Conservation (phyloP, 1,140 invertebrate genomes). For the Drosophila trapezifrons region DNA sequence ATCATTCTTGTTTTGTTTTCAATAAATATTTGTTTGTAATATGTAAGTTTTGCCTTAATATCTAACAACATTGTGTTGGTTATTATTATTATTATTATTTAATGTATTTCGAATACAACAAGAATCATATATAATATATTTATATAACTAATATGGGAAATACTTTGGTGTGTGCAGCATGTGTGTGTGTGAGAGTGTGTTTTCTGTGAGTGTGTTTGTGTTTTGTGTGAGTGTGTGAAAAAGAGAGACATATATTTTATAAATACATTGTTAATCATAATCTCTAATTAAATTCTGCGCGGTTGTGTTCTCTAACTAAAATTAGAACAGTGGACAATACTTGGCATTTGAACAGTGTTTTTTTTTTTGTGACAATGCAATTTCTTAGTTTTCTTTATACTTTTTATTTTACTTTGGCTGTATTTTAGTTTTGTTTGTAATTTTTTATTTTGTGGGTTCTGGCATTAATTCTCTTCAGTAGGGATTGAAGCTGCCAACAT, state of each 20-base stretch:
- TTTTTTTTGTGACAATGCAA: conserved; percentile 21
- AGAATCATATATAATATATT: conserved; percentile 46
- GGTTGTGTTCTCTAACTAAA: conserved; percentile 12
- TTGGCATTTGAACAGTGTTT: conserved; percentile 49
- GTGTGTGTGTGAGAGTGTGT: conserved; percentile 15
- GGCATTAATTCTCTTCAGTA: conserved; percentile 23
- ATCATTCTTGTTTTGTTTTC: conserved; percentile 43
- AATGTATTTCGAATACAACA: conserved; percentile 57
- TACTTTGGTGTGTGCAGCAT: conserved; percentile 49
- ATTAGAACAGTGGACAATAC: conserved; percentile 50
- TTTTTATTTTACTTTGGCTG: conserved; percentile 46
- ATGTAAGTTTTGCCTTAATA: conserved; percentile 51
- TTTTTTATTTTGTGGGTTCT: neutral
- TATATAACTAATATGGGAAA: conserved; percentile 52
- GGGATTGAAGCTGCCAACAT: conserved; percentile 53
- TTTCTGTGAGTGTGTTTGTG: conserved; percentile 7
- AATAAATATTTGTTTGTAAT: conserved; percentile 49
- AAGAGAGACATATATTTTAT: conserved; percentile 20
- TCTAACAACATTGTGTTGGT: conserved; percentile 56
- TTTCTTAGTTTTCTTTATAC: conserved; percentile 11
- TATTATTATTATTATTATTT: conserved; percentile 29
- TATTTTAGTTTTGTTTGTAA: conserved; percentile 7
- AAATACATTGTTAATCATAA: conserved; percentile 47
- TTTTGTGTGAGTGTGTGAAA: conserved; percentile 17
- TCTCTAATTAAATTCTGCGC: conserved; percentile 40